Conservation (phyloP, 2,888 invertebrate species). For the Parasteatoda lunata region DNA sequence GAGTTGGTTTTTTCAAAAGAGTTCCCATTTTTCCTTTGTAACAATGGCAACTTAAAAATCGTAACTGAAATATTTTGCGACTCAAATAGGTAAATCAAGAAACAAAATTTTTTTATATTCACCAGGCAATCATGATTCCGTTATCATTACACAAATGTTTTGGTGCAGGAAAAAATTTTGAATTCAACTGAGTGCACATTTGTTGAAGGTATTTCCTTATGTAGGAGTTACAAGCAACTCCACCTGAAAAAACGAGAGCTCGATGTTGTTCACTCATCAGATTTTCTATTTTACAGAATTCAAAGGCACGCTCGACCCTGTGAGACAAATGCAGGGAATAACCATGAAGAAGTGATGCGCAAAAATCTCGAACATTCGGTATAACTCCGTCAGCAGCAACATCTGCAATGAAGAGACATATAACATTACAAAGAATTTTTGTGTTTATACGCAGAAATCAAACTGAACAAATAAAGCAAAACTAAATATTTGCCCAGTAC, state of each 20-base stretch:
- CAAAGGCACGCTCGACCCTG: conserved; percentile 87
- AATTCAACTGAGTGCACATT: conserved; percentile 79
- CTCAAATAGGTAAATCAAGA: background rate
- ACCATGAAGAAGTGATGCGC: conserved; percentile 87
- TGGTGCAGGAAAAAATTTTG: conserved; percentile 83
- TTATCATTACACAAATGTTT: conserved; percentile 94
- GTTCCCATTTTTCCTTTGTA: background rate
- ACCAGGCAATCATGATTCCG: conserved; percentile 98
- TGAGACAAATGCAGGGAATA: conserved; percentile 86
- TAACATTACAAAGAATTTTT: too few species aligned
- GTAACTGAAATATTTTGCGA: background rate
- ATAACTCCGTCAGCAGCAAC: conserved; percentile 69
- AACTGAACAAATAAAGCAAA: too few species aligned
- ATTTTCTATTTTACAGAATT: conserved; percentile 80
- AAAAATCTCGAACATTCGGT: conserved; percentile 79
- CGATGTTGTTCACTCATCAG: conserved; percentile 77
- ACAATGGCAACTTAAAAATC: background rate
- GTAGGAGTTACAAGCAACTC: conserved; percentile 94
- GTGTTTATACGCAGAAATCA: too few species aligned
- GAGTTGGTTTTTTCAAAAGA: background rate
- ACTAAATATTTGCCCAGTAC: too few species aligned
- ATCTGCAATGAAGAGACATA: conserved; percentile 30
- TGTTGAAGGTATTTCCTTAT: conserved; percentile 82
- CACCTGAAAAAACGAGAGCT: conserved; percentile 87
- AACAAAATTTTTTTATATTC: conserved; percentile 9